Conservation (phyloP, 1,140 invertebrate genomes). For the Leptopilina boulardi region DNA sequence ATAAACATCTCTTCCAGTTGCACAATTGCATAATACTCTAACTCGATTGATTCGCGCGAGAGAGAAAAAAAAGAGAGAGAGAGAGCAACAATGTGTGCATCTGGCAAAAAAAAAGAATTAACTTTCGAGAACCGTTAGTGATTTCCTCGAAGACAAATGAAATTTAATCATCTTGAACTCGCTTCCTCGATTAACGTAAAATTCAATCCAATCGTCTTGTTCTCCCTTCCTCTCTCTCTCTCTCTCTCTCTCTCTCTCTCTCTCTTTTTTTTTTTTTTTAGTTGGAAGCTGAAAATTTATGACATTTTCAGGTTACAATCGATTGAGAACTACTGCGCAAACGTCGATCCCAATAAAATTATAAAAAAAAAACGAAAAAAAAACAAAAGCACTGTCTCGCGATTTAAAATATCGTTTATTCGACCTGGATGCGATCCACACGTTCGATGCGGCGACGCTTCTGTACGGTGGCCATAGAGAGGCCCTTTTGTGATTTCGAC, state of each 20-base stretch:
- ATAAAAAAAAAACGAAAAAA: not conserved
- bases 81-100: not conserved
- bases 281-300: not conserved
- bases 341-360: not conserved
- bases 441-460: not conserved
- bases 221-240: not conserved
- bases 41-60: slow-evolving; percentile 15
- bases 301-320: not conserved
- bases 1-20: slow-evolving; percentile 9
- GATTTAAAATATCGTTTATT: slow-evolving; percentile 39
- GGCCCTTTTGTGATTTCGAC: slow-evolving; percentile 46
- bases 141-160: slow-evolving; percentile 30
- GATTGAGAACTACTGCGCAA: slow-evolving; percentile 6
- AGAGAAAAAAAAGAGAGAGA: too few relatives aligned
- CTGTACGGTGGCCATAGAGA: not conserved
- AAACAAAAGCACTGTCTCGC: not conserved
- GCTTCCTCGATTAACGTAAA: slow-evolving; percentile 9
- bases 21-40: slow-evolving; percentile 22
- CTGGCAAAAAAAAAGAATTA: not conserved
- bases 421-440: slow-evolving; percentile 28
- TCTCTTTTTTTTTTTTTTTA: not conserved
- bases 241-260: not conserved
- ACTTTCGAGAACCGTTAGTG: slow-evolving; percentile 1
- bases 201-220: not conserved
- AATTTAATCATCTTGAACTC: slow-evolving; percentile 19